Percentiles rank a stretch among this genome's conserved stretches.
Conservation (phyloP, 2,888 invertebrate species). For the Temnothorax unifasciatus region DNA sequence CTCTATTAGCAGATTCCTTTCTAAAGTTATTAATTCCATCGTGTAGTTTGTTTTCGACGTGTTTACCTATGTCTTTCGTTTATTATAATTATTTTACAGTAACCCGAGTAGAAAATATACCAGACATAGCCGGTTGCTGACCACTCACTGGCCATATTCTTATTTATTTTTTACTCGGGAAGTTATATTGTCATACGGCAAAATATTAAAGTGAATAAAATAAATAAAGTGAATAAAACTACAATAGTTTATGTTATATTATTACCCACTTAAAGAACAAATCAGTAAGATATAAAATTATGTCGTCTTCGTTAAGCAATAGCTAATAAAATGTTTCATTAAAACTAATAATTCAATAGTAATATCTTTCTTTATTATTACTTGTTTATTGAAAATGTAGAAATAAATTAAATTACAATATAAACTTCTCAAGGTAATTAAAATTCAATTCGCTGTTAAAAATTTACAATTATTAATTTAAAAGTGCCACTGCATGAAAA, state of each 20-base stretch:
- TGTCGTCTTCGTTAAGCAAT: not conserved
- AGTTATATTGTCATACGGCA: not conserved
- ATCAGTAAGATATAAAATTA: not conserved
- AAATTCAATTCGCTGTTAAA: not conserved
- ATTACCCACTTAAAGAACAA: not conserved
- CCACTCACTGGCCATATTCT: not conserved
- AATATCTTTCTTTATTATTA: not conserved
- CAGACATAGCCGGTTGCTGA: not conserved
- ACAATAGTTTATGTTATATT: not conserved
- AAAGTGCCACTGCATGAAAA: not conserved
- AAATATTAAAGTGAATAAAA: not conserved
- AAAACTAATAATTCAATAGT: not conserved
- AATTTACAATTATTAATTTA: not conserved
- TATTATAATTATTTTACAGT: constrained; percentile 7
- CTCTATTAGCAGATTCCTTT: constrained; percentile 64
- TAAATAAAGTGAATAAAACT: not conserved
- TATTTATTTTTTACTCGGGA: not conserved
- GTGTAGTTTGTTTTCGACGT: constrained; percentile 56
- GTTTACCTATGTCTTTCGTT: not conserved
- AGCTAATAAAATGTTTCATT: not conserved
- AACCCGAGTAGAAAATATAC: not conserved
- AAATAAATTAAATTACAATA: not conserved
- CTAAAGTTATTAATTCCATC: constrained; percentile 68
- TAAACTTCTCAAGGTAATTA: not conserved
- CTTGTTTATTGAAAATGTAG: not conserved